Conservation (phyloP, 1,140 invertebrate genomes). For the Papilio polytes region DNA sequence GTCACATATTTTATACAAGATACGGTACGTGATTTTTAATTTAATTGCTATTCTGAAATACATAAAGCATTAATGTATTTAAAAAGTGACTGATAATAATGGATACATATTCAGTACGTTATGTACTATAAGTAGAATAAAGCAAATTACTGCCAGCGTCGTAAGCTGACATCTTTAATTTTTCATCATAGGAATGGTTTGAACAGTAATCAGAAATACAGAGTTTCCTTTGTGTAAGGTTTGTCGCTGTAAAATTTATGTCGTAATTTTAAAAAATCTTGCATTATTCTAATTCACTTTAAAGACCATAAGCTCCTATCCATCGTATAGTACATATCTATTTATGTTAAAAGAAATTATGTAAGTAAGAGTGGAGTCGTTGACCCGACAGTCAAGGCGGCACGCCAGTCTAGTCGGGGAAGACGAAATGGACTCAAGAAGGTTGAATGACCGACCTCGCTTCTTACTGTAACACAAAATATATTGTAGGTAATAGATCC, state of each 20-base stretch:
- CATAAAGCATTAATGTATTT: no score
- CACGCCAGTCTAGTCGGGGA: slow-evolving; percentile 33
- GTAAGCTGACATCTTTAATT: no score
- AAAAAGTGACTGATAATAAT: no score
- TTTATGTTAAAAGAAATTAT: slow-evolving; percentile 32
- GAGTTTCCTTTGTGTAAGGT: no score
- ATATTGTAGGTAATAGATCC: slow-evolving; percentile 25
- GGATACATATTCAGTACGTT: no score
- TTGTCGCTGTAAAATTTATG: no score
- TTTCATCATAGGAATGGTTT: no score
- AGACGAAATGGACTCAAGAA: slow-evolving; percentile 39
- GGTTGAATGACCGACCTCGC: slow-evolving; percentile 41
- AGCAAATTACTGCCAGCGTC: no score
- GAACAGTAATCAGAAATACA: no score
- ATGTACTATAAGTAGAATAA: no score
- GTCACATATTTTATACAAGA: neutral
- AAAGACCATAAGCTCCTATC: neutral
- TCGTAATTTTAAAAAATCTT: neutral
- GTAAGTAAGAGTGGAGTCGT: slow-evolving; percentile 32
- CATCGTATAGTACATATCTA: slow-evolving; percentile 6
- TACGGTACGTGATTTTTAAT: neutral
- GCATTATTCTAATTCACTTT: neutral
- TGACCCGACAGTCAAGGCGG: slow-evolving; percentile 32
- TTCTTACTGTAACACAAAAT: slow-evolving; percentile 30
- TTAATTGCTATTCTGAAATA: neutral